Evolutionary conservation across 2,888 invertebrate species (phyloP), one percentile per base, ranked within the genome.

Genomic region (Drosophila paranaensis): DNA sequence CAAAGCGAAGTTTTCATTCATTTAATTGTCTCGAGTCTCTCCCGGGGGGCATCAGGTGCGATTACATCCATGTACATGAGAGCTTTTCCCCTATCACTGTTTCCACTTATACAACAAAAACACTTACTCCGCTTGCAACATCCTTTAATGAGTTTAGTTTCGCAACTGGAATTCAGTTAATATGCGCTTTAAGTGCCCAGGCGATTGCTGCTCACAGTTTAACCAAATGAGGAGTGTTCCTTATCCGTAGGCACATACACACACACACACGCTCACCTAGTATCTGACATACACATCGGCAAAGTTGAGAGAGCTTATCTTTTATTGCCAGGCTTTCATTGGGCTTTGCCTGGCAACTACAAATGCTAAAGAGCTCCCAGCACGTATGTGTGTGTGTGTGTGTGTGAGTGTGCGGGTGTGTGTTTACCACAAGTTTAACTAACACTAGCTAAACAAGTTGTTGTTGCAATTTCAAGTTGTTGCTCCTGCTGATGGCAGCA

Each of bases 91-190:
- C 16, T 8, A 20, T 43, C 33, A 27, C 9, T 40, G 43, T 27
- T 25, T 13, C 35, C 48, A n/a, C 30, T 43, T 11, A 39, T 14
- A 14, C 56, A 79, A 79, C 30, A 37, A 45, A 77, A 79, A 69
- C 55, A 42, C n/a, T 57, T 30, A 42, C 40, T 42, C 35, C 20
- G 20, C 55, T 46, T 51, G 61, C 54, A 82, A 65, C 84, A 72
- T 70, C 76, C 56, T 75, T 89, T 82, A 86, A 86, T 86, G 85
- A 88, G 84, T 88, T 86, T 90, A 86, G 85, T 86, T 86, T 81
- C 63, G 54, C 64, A 77, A 86, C 88, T 89, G 71, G 82, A 86
- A 74, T 86, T 80, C 76, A 77, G 88, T 88, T 86, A 88, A 89
- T 82, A 89, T 83, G 74, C 86, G 77, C 71, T 73, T 75, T 68